Conservation (phyloP, 2,888 invertebrate genomes). For the Crepidodera aurea region DNA sequence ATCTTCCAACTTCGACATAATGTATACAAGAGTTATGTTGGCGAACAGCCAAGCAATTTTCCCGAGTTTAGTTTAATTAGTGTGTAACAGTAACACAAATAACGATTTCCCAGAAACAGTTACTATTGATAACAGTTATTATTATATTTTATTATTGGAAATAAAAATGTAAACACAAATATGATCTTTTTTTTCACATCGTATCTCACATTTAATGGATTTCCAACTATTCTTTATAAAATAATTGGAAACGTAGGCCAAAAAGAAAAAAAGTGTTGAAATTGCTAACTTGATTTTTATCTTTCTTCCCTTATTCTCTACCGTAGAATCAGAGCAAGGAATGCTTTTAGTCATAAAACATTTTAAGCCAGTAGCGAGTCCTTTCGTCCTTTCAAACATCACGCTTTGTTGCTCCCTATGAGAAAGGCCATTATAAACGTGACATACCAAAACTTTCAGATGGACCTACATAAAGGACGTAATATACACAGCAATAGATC, state of each 20-base stretch:
- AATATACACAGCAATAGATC: conserved; percentile 34
- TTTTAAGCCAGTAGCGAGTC: conserved; percentile 26
- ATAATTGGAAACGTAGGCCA: neutral
- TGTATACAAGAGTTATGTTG: no score
- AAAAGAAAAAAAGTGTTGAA: conserved; percentile 6
- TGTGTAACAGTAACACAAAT: no score
- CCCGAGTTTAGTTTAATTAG: no score
- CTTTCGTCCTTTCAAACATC: conserved; percentile 29
- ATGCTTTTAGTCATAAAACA: conserved; percentile 30
- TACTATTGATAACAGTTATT: no score
- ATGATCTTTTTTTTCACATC: no score
- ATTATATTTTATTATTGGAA: no score
- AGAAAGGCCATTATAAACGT: conserved; percentile 31
- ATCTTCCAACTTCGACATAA: no score
- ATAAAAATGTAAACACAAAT: no score
- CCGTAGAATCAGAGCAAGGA: conserved; percentile 21
- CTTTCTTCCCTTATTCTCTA: conserved; percentile 15
- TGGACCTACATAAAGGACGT: conserved; percentile 34
- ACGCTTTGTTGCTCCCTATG: conserved; percentile 29
- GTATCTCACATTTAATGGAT: neutral
- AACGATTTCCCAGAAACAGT: no score
- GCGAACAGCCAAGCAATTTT: no score
- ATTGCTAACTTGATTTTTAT: conserved; percentile 26
- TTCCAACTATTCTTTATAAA: neutral
- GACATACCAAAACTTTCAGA: conserved; percentile 29